Evolutionary conservation across 2,797 vertebrate genomes (phyloP), one percentile per base, ranked within the genome.

Genomic region (Micromesistius poutassou): DNA sequence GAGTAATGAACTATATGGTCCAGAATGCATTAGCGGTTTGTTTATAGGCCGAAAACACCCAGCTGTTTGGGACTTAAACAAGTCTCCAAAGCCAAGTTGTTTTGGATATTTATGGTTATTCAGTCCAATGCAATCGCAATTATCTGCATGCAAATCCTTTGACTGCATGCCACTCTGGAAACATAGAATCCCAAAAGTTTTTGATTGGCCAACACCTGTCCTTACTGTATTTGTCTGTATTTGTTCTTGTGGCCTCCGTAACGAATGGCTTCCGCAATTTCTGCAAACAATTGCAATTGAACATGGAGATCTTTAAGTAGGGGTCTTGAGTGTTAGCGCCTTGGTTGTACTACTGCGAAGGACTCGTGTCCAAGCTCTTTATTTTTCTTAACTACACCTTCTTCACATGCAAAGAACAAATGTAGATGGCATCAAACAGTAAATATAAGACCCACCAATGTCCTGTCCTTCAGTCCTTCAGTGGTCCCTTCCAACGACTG

Each of bases 401-500:
- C 72, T 55, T 30, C 68, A 75, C 55, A 81, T 80, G 78, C 81
- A 86, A 82, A 55, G 78, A 81, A 79, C 78, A 66, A 71, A 80
- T 84, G 75, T 66, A 81, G 75, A 82, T 83, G 73, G 75, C 82
- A 82, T 87, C 80, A 76, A 74, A 81, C 83, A 87, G 85, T 87
- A 86, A 89, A 12, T 3, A 66, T 28, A 10, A 82, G 35, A 81
- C 50, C 31, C 80, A 89, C 89, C 88, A 89, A 88, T 89, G 84
- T 79, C 79, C 19, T 76, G 80, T 75, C 81, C 80, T 80, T 88
- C 84, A 87, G 81, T 90, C 88, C 84, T 88, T 87, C 82, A 90
- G 5, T n/a, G n/a, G n/a, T n/a, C n/a, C n/a, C 91, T 87, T 71
- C 76, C 82, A 78, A 89, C 89, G 88, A 87, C 84, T 83, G 81